Evolutionary conservation across 2,113 vertebrate genomes (phyloP), one percentile per base, ranked within the genome.

Genomic region (Syngnathus floridae): DNA sequence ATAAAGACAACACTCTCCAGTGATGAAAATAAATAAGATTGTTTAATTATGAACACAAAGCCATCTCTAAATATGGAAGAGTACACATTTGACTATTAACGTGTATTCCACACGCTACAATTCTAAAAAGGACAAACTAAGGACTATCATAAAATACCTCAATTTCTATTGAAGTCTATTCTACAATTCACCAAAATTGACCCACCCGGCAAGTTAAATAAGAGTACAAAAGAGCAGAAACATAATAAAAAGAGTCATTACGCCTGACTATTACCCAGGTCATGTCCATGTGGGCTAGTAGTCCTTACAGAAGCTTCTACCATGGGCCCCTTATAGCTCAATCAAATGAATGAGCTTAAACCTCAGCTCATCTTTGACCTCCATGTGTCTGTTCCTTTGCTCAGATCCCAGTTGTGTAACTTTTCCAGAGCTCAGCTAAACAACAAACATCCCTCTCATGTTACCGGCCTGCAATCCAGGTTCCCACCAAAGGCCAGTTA

Each of bases 371-470:
- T 52, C 13, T 8, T 63, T 71, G 66, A 75, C 60, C 51, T 17
- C 21, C 19, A 9, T 49, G 56, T 67, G 61, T 68, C 52, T 73
- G 40, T 61, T 45, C 62, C 12, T 73, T 61, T 40, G 19, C 57
- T 60, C 69, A 0, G 57, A 58, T 45, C 41, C 62, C 12, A 36
- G 72, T 82, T 84, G 67, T 67, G 72, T 72, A 85, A 85, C 73
- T 35, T 63, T 41, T 68, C 56, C 36, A 22, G 11, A 51, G 43
- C 65, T 66, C 36, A 3, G 70, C 62, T n/a, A 26, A 71, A 82
- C 77, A 71, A 81, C 79, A 80, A 84, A 64, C 81, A 71, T 52
- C 57, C 21, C 68, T 74, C 83, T 86, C 74, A 11, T 59, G 79
- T 88, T 86, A 69, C 82, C 60, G 67, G 59, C 65, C 65, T 52